phyloP scores from a whole-genome alignment of 2,888 invertebrate species.

The Diaphora mendica region DNA sequence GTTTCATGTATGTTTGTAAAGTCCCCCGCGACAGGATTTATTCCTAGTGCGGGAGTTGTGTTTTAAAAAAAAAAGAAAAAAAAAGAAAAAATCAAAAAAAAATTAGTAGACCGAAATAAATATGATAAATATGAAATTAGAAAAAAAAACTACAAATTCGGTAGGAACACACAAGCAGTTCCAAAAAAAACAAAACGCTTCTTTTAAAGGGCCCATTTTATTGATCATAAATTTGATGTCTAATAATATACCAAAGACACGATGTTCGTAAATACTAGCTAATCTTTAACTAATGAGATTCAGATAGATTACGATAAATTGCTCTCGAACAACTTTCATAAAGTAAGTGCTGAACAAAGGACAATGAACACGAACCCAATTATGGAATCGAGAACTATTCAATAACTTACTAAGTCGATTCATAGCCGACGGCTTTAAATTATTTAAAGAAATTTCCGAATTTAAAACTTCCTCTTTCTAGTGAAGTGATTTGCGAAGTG shows the following conservation, averaged over 20 bases:
- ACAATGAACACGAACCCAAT: constrained; percentile 56
- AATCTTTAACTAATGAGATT: constrained; percentile 15
- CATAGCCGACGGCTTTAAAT: constrained; percentile 65
- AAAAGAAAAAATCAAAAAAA: no score
- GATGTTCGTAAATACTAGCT: constrained; percentile 1
- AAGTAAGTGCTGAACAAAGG: constrained; percentile 48
- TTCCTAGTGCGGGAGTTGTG: no score
- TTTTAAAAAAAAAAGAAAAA: no score
- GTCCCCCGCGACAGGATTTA: no score
- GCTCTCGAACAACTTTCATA: constrained; percentile 25
- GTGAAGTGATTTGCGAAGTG: constrained; percentile 78
- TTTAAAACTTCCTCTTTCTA: constrained; percentile 73
- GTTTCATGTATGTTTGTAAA: no score
- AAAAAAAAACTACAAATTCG: background rate
- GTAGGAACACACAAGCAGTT: background rate
- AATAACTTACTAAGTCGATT: constrained; percentile 64
- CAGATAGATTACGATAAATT: constrained; percentile 25
- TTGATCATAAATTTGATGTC: background rate
- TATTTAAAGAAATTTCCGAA: constrained; percentile 70
- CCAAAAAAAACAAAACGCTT: background rate
- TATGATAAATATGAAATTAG: background rate
- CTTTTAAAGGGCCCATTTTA: background rate
- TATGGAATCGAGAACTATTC: constrained; percentile 61
- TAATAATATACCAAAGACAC: background rate
- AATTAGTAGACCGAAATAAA: no score